Conservation (phyloP, 2,888 invertebrate species). For the Pheosia tremula region DNA sequence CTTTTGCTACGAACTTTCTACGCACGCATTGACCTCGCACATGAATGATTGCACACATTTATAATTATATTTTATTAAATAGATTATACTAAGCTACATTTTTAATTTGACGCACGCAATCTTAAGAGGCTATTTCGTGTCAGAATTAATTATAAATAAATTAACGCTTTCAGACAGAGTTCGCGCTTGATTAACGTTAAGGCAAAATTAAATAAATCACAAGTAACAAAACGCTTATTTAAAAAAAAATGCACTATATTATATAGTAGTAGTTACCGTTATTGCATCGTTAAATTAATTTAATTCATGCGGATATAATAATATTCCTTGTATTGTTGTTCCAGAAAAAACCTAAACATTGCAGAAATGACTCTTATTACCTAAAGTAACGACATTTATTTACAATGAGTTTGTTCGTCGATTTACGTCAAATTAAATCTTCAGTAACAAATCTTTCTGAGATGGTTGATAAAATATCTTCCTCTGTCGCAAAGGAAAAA, state of each 20-base stretch:
- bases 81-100: background rate
- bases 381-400: constrained; percentile 4
- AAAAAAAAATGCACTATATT: too few species aligned
- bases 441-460: constrained; percentile 78
- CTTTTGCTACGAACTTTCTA: constrained; percentile 60
- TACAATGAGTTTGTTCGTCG: constrained; percentile 79
- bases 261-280: too few species aligned
- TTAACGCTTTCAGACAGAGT: background rate
- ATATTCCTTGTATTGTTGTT: constrained; percentile 22
- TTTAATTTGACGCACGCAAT: constrained; percentile 1
- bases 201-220: background rate
- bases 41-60: constrained; percentile 14
- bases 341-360: constrained; percentile 19
- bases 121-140: background rate
- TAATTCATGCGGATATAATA: constrained; percentile 1
- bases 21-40: constrained; percentile 58
- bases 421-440: constrained; percentile 78
- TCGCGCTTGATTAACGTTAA: background rate
- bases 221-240: background rate
- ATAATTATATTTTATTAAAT: background rate
- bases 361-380: constrained; percentile 31
- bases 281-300: background rate
- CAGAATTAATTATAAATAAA: background rate
- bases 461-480: constrained; percentile 79
- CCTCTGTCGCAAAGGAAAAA: constrained; percentile 59